Percentiles rank a stretch among this genome's conserved stretches.
Conservation (phyloP, 2,797 vertebrate genomes). For the Cynodonichthys magdalenae region DNA sequence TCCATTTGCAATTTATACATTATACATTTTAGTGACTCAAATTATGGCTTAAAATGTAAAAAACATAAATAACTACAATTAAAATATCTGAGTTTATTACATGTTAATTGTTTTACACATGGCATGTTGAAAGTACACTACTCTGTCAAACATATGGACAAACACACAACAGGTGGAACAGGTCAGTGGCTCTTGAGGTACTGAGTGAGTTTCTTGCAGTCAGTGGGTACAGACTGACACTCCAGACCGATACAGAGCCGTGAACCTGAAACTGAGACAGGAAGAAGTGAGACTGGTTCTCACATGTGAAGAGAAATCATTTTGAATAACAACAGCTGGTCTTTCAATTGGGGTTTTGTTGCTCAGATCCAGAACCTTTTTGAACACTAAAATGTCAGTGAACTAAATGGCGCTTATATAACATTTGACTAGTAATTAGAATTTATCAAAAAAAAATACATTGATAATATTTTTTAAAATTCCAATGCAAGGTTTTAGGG, state of each 20-base stretch:
- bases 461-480: too few species aligned
- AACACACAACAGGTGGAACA: slow-evolving; percentile 52
- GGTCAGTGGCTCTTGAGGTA: slow-evolving; percentile 35
- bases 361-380: neutral
- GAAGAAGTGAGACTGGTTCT: slow-evolving; percentile 58
- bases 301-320: slow-evolving; percentile 14
- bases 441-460: neutral
- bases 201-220: slow-evolving; percentile 1
- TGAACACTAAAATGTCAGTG: neutral
- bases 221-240: slow-evolving; percentile 13
- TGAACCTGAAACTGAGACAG: slow-evolving; percentile 54
- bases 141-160: neutral
- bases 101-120: neutral
- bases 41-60: neutral
- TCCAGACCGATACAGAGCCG: slow-evolving; percentile 19
- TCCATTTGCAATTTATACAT: neutral
- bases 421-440: too few species aligned
- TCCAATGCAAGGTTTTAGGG: too few species aligned
- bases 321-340: slow-evolving; percentile 19
- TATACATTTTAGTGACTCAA: neutral
- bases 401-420: neutral
- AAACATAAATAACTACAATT: neutral
- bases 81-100: neutral
- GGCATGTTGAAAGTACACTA: neutral
- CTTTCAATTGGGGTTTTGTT: neutral